These are phyloP conservation scores for Epinotia bilunana DNA, from an alignment of 2,888 invertebrate species.

Conservation along the genomic window DNA sequence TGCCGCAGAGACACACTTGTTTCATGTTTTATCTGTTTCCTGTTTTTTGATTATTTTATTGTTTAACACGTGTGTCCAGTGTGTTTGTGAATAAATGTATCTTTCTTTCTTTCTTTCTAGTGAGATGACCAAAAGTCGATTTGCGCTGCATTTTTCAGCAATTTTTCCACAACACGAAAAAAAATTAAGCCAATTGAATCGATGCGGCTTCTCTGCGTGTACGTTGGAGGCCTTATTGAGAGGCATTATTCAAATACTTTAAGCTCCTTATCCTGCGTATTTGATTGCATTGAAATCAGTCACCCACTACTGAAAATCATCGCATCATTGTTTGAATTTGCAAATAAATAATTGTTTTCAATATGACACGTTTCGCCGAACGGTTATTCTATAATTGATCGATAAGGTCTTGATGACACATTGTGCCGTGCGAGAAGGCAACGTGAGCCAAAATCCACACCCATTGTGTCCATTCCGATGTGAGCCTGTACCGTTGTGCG, in stretches of 20 bases:
- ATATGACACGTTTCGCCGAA: slow-evolving; percentile 17
- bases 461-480: slow-evolving; percentile 32
- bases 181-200: no score
- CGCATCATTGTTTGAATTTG: slow-evolving; percentile 17
- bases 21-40: no score
- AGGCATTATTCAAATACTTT: slow-evolving; percentile 17
- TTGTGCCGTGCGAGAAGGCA: slow-evolving; percentile 23
- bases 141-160: neutral
- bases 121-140: neutral
- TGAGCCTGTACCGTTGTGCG: slow-evolving; percentile 24
- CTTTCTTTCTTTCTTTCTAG: no score
- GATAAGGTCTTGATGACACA: slow-evolving; percentile 45
- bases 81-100: no score
- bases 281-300: slow-evolving; percentile 9
- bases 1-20: no score
- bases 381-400: slow-evolving; percentile 42
- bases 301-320: slow-evolving; percentile 7
- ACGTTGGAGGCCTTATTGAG: no score
- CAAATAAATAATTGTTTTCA: slow-evolving; percentile 30
- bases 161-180: no score
- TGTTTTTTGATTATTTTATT: no score
- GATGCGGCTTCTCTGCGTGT: no score
- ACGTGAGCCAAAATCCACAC: slow-evolving; percentile 36
- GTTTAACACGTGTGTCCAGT: no score
- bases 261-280: slow-evolving; percentile 26